phyloP scores from a whole-genome alignment of 2,113 vertebrate genomes.

The chimpanzee (Pan troglodytes) region NHGRI_mPanTro3-v2.1_pri NC_072403.2:147841501-147842000 shows the following conservation, averaged over 20 bases:
- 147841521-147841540: not conserved
- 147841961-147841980: too few species aligned
- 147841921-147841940: not conserved
- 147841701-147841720: not conserved
- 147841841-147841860: not conserved
- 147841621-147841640: not conserved
- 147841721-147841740: not conserved
- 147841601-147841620: not conserved
- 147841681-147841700: not conserved
- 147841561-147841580: not conserved
- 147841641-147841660: not conserved
- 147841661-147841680: not conserved
- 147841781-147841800: not conserved
- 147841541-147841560: not conserved
- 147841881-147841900: not conserved
- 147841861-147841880: not conserved
- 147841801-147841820: not conserved
- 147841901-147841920: not conserved
- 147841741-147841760: not conserved
- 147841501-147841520: too few species aligned
- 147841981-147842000: too few species aligned
- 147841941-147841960: not conserved
- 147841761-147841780: constrained; percentile 9
- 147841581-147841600: not conserved
- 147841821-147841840: not conserved